These are phyloP conservation scores for Staurois parvus DNA, from an alignment of 2,797 vertebrate species.

Conservation along the genomic window DNA sequence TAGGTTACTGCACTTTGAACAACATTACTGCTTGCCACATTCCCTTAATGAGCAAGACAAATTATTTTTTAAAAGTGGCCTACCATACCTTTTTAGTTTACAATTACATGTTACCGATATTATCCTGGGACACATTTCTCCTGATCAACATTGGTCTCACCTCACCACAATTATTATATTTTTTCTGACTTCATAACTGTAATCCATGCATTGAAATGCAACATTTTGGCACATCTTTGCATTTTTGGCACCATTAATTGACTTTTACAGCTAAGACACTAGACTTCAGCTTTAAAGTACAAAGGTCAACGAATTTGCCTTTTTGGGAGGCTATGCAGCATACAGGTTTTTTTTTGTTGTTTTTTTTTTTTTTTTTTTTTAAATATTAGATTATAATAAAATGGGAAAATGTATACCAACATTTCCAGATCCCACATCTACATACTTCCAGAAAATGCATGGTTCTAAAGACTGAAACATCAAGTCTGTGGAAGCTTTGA, in stretches of 20 bases:
- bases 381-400: background rate
- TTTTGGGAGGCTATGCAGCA: background rate
- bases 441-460: background rate
- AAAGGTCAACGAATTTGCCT: background rate
- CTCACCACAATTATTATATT: background rate
- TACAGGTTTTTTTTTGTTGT: background rate
- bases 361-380: background rate
- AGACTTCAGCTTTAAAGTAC: background rate
- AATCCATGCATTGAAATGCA: background rate
- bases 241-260: background rate
- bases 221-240: background rate
- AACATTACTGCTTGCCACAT: background rate
- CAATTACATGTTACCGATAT: background rate
- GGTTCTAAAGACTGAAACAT: background rate
- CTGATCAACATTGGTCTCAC: background rate
- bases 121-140: background rate
- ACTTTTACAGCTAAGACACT: background rate
- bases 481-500: conserved; percentile 23
- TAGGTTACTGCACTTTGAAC: background rate
- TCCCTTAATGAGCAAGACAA: background rate
- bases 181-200: background rate
- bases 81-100: background rate
- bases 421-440: background rate
- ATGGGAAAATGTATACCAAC: background rate
- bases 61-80: background rate